A percentile compares a stretch with the other conserved stretches of the same genome.
These are phyloP conservation scores for Echinarachnius parma DNA, from an alignment of 53 echinoderm and acorn worm species.

Conservation along the genomic window DNA sequence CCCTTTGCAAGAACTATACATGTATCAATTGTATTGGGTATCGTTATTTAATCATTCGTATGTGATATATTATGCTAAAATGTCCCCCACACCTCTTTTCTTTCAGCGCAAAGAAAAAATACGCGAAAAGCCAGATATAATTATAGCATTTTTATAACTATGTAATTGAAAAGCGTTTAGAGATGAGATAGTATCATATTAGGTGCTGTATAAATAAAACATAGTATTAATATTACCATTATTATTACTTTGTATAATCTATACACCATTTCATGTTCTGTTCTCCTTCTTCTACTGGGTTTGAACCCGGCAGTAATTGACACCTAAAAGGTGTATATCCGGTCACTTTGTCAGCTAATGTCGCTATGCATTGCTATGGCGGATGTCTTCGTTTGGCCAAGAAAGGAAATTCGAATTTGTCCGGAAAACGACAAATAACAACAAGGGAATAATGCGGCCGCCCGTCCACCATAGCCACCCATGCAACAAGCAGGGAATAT, in stretches of 20 bases:
- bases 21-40: no score
- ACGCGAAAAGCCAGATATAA: no score
- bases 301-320: slow-evolving; percentile 13
- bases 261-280: not conserved
- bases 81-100: no score
- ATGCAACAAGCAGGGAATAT: not conserved
- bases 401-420: slow-evolving; percentile 33
- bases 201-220: not conserved
- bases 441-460: not conserved
- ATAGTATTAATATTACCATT: not conserved
- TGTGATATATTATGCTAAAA: no score
- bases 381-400: slow-evolving; percentile 30
- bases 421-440: not conserved
- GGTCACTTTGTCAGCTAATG: slow-evolving; percentile 32
- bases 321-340: slow-evolving; percentile 18
- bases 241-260: no score
- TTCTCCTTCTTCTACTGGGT: not conserved
- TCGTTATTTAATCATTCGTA: no score
- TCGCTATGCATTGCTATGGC: not conserved
- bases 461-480: not conserved
- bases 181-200: no score
- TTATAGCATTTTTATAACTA: slow-evolving; percentile 15
- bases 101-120: no score
- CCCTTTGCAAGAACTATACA: no score
- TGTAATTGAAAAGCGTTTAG: slow-evolving; percentile 14